Conservation (phyloP, 2,797 vertebrate species). For the Melanotaenia trifasciata region DNA sequence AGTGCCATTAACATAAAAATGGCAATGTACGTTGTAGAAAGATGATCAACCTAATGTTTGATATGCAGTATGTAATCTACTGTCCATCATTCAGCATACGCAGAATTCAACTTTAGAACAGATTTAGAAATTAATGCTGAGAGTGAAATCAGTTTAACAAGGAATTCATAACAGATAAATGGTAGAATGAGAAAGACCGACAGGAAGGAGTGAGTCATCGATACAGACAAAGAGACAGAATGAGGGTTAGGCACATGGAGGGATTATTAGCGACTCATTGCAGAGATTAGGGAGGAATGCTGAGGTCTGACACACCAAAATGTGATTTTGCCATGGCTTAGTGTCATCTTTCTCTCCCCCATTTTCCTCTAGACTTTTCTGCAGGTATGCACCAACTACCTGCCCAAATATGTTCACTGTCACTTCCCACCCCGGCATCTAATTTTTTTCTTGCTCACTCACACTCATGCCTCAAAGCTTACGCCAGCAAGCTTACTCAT, state of each 20-base stretch:
- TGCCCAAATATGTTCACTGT: constrained; percentile 33
- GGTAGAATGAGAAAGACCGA: constrained; percentile 40
- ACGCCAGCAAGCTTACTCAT: constrained; percentile 38
- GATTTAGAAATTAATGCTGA: constrained; percentile 3
- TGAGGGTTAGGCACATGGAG: constrained; percentile 52
- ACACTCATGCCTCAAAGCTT: constrained; percentile 34
- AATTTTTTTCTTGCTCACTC: constrained; percentile 8
- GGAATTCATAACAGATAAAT: constrained; percentile 28
- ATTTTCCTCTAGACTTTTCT: constrained; percentile 39
- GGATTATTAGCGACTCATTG: constrained; percentile 72
- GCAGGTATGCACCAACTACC: constrained; percentile 41
- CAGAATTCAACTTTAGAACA: background rate
- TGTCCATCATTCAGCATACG: background rate
- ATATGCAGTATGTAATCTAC: too few relatives aligned
- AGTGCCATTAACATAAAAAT: too few relatives aligned
- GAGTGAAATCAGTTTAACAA: constrained; percentile 29
- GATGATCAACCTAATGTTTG: too few relatives aligned
- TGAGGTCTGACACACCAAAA: constrained; percentile 70
- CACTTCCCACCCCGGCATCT: constrained; percentile 47
- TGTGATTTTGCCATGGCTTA: constrained; percentile 66
- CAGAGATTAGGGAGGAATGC: constrained; percentile 67
- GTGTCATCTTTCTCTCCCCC: constrained; percentile 59
- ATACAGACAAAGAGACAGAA: constrained; percentile 46
- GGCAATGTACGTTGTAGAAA: too few relatives aligned
- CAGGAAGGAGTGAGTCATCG: constrained; percentile 39